Conservation (phyloP, 2,888 invertebrate species). For the Parnassius orleans region DNA sequence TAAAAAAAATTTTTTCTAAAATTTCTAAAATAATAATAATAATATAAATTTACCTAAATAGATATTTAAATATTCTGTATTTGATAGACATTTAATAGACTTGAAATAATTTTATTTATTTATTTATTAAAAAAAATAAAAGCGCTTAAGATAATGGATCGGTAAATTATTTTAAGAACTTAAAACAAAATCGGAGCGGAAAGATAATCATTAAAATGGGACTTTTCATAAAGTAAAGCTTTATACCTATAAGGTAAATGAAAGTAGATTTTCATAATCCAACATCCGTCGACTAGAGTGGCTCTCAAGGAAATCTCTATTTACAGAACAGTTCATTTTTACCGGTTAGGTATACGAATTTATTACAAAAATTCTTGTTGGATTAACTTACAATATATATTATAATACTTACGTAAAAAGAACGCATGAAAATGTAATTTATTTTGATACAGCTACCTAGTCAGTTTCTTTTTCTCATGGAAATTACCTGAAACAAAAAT, state of each 20-base stretch:
- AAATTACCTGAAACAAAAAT: conserved; percentile 62
- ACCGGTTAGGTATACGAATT: conserved; percentile 19
- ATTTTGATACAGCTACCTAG: conserved; percentile 46
- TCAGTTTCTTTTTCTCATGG: conserved; percentile 33
- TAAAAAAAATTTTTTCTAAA: too few relatives aligned
- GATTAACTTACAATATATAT: conserved; percentile 19
- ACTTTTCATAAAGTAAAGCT: conserved; percentile 18
- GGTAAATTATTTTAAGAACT: too few relatives aligned
- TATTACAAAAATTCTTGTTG: conserved; percentile 19
- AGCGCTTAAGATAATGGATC: too few relatives aligned
- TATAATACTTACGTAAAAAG: conserved; percentile 17
- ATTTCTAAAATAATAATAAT: too few relatives aligned
- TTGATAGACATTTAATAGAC: too few relatives aligned
- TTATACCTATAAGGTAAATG: conserved; percentile 16
- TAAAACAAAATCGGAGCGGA: background rate
- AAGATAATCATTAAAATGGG: conserved; percentile 20
- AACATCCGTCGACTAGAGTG: conserved; percentile 13
- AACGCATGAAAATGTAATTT: conserved; percentile 39
- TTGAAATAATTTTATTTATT: too few relatives aligned
- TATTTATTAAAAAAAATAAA: too few relatives aligned
- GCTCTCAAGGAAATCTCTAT: conserved; percentile 21
- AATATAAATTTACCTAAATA: too few relatives aligned
- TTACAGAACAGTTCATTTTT: conserved; percentile 24
- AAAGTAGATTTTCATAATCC: conserved; percentile 23
- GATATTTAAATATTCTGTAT: too few relatives aligned